A percentile compares a stretch with the other conserved stretches of the same genome.
Evolutionary conservation across 2,888 invertebrate genomes (phyloP).

Genomic region (Crossocerus cetratus): DNA sequence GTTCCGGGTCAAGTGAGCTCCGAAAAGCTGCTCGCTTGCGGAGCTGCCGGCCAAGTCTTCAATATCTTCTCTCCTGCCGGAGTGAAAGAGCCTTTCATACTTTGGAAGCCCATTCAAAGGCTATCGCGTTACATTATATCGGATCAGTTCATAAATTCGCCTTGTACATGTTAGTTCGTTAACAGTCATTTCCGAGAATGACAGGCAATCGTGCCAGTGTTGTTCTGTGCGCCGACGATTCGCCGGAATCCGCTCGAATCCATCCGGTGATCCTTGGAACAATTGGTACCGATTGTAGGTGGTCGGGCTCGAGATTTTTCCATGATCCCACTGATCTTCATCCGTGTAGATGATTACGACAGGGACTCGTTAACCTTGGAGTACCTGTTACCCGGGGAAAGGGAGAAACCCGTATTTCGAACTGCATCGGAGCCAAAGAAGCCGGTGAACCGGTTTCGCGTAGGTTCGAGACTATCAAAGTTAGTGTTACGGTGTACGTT

Average conservation of each 20-base stretch:
- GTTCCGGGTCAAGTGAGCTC: background rate
- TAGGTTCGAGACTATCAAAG: slow-evolving; percentile 18
- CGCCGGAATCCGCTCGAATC: too few species aligned
- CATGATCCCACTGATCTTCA: background rate
- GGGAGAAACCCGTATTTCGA: slow-evolving; percentile 37
- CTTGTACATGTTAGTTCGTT: too few species aligned
- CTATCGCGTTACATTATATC: too few species aligned
- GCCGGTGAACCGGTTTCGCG: slow-evolving; percentile 45
- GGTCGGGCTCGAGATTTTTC: background rate
- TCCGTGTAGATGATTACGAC: slow-evolving; percentile 33
- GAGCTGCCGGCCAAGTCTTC: background rate
- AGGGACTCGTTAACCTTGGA: slow-evolving; percentile 44
- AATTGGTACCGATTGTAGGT: too few species aligned
- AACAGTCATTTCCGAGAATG: too few species aligned
- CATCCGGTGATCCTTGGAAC: too few species aligned
- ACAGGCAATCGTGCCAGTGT: too few species aligned
- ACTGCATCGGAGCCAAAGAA: slow-evolving; percentile 30
- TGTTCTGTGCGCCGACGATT: too few species aligned
- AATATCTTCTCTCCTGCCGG: too few species aligned
- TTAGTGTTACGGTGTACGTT: background rate
- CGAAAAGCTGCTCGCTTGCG: background rate
- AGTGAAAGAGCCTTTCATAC: too few species aligned
- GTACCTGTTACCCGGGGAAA: slow-evolving; percentile 33
- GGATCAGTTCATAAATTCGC: too few species aligned
- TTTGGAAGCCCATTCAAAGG: too few species aligned